Percentiles rank a stretch among this genome's conserved stretches.
phyloP scores from a whole-genome alignment of 2,113 vertebrate genomes.

The Tachuris rubrigastra region DNA sequence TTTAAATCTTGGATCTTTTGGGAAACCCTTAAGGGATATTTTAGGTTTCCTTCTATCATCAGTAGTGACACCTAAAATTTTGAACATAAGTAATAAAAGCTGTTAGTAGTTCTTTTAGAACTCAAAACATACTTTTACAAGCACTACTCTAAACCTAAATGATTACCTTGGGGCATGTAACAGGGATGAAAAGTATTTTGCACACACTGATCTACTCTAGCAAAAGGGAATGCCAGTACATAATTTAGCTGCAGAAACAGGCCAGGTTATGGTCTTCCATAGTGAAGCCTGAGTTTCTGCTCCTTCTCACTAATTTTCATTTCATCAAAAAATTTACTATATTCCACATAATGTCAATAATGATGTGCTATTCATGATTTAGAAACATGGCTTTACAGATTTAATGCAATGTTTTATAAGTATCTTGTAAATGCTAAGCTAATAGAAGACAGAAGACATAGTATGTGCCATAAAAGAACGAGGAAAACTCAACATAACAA shows the following conservation, averaged over 20 bases:
- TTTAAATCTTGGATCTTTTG: neutral
- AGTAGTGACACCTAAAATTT: neutral
- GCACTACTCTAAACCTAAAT: neutral
- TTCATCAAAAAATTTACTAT: neutral
- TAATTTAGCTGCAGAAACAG: neutral
- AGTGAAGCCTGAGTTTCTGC: neutral
- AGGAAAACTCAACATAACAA: neutral
- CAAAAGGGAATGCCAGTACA: neutral
- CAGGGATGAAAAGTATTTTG: neutral
- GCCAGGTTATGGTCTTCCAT: neutral
- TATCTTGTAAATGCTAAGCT: neutral
- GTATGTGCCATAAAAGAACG: neutral
- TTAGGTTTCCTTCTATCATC: neutral
- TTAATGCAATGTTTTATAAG: neutral
- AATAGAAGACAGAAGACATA: neutral
- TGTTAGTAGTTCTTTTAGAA: neutral
- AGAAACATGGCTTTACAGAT: neutral
- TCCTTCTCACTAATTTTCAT: neutral
- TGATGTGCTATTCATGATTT: neutral
- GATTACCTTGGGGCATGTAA: neutral
- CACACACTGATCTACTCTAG: neutral
- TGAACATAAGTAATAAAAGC: neutral
- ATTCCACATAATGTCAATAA: neutral
- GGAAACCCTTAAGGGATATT: neutral
- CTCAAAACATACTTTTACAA: neutral